Evolutionary conservation across 2,113 vertebrate genomes (phyloP), one percentile per base, ranked within the genome.

Genomic region (Amblyornis subalaris): DNA sequence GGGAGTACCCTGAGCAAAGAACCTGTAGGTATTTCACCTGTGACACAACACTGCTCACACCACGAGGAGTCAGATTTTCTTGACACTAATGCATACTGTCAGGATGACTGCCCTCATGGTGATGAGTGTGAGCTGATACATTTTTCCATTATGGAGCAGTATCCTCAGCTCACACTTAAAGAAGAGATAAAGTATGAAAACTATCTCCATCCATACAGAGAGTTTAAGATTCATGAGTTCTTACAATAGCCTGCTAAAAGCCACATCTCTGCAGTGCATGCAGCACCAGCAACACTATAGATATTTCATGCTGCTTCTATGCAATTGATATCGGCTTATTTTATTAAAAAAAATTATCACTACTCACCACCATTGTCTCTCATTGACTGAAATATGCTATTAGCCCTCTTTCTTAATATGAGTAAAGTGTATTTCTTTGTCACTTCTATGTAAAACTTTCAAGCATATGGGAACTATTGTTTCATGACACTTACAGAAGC

Each of bases 91-190:
- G 88, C 91, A 95, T 80, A 42, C 71, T 77, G n/a, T 84, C 64
- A 74, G 64, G 36, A 77, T 36, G 55, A 74, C 55, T 93, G 82
- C 78, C 62, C 55, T 78, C 44, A 13, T 26, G n/a, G 60, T 94
- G 82, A 71, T 93, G 94, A 96, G 94, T 95, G 94, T 91, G 75
- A 95, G 55, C 64, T 95, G 95, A 95, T 67, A 60, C 10, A 22
- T 71, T 88, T 91, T 95, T 44, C 93, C 48, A 60, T 95, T 93
- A 94, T 60, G 74, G 81, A 88, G 74, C 22, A 79, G 28, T 88
- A 88, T 54, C 55, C 51, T 96, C 88, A 91, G 42, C 60, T 95
- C 78, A 84, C 91, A 88, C 93, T 80, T 95, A 66, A 81, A 86
- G n/a, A 36, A 73, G 60, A 94, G 94, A 88, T 93, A 91, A 94